A percentile compares a stretch with the other conserved stretches of the same genome.
phyloP scores from a whole-genome alignment of 2,113 vertebrate genomes.

The Columba livia region DNA sequence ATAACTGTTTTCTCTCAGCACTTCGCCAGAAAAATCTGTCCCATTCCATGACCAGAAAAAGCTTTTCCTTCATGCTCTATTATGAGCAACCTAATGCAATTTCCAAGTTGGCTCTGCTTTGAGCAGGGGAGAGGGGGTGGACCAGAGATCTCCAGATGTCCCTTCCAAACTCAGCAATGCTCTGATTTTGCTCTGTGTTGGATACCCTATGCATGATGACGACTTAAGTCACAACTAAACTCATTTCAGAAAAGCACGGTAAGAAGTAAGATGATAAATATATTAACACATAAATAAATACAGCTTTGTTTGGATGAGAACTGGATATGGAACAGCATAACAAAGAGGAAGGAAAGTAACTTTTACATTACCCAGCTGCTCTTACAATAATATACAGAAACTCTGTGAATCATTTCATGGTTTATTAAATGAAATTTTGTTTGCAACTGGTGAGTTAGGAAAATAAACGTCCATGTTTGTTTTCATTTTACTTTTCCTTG shows the following conservation, averaged over 20 bases:
- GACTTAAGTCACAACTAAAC: not conserved
- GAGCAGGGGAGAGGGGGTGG: not conserved
- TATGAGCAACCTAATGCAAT: not conserved
- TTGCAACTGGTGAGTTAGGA: conserved; percentile 76
- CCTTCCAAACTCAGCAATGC: not conserved
- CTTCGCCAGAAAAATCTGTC: conserved; percentile 16
- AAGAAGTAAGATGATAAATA: conserved; percentile 51
- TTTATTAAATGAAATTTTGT: conserved; percentile 81
- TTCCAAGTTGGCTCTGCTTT: not conserved
- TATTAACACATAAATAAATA: conserved; percentile 67
- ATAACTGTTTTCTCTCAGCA: not conserved
- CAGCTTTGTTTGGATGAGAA: conserved; percentile 57
- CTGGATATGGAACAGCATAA: conserved; percentile 49
- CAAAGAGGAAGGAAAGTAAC: conserved; percentile 65
- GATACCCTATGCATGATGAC: not conserved
- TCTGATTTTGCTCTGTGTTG: not conserved
- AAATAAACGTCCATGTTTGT: conserved; percentile 80
- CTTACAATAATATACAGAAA: conserved; percentile 78
- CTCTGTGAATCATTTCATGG: conserved; percentile 81
- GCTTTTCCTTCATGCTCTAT: not conserved
- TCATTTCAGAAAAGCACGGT: not conserved
- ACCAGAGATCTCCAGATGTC: not conserved
- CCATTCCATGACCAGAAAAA: not conserved
- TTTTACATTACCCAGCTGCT: conserved; percentile 77
- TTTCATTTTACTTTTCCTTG: conserved; percentile 78